phyloP scores from a whole-genome alignment of 2,888 invertebrate species.

The Drosophila gaucha region DNA sequence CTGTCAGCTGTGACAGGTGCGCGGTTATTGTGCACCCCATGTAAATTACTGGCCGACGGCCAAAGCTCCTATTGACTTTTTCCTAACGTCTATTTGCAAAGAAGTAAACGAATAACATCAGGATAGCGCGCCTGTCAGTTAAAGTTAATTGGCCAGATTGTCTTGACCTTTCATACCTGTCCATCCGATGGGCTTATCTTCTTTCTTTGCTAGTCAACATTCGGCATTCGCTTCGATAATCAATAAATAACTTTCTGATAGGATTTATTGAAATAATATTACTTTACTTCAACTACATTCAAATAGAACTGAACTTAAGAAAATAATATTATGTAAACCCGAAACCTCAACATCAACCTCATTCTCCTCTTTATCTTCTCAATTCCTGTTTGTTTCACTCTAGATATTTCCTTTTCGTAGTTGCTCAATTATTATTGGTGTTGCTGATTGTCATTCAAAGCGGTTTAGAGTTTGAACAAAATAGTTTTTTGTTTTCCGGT shows the following conservation, averaged over 20 bases:
- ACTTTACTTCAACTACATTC: too few species aligned
- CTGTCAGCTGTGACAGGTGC: conserved; percentile 64
- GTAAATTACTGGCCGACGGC: conserved; percentile 7
- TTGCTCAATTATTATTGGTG: too few species aligned
- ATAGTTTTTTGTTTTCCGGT: conserved; percentile 15
- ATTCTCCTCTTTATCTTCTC: too few species aligned
- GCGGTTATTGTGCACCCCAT: conserved; percentile 51
- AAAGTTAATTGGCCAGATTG: conserved; percentile 60
- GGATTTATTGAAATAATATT: too few species aligned
- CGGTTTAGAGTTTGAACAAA: conserved; percentile 30
- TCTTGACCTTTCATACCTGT: neutral
- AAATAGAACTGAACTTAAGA: too few species aligned
- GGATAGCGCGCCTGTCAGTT: conserved; percentile 37
- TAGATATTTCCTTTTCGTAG: too few species aligned
- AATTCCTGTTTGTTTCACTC: too few species aligned
- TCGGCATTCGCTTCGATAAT: conserved; percentile 55
- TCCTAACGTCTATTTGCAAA: neutral
- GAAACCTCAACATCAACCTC: too few species aligned
- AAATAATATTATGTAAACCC: too few species aligned
- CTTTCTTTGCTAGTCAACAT: neutral
- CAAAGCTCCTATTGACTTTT: neutral
- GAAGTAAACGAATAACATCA: too few species aligned
- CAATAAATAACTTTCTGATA: too few species aligned
- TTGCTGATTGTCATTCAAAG: conserved; percentile 45
- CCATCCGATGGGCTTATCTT: neutral